Evolutionary conservation across 2,888 invertebrate species (phyloP).

Genomic region (Drosophila birchii): DNA sequence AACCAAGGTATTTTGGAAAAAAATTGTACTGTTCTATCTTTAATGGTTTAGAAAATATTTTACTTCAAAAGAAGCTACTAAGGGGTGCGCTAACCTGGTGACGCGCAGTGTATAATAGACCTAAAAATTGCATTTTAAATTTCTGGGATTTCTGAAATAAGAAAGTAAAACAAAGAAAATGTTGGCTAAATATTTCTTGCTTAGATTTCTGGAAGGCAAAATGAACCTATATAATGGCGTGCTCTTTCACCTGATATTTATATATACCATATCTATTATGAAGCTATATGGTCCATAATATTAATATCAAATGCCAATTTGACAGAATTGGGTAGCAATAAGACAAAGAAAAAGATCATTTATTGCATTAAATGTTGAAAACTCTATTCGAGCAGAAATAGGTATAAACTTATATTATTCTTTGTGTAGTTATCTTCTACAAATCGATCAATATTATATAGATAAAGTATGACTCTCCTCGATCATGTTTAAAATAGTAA

Average conservation of each 20-base stretch:
- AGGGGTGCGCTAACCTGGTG: too few relatives aligned
- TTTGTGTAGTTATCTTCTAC: background rate
- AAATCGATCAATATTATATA: background rate
- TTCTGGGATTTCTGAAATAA: background rate
- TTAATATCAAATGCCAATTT: background rate
- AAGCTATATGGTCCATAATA: too few relatives aligned
- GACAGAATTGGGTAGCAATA: background rate
- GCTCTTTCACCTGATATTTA: background rate
- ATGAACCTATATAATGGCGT: background rate
- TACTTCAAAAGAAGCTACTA: too few relatives aligned
- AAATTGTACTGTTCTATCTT: too few relatives aligned
- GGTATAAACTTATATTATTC: background rate
- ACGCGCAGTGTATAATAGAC: too few relatives aligned
- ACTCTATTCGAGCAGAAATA: background rate
- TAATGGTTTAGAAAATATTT: too few relatives aligned
- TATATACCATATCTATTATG: background rate
- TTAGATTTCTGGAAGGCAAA: background rate
- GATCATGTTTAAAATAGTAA: slow-evolving; percentile 1
- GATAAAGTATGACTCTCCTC: background rate
- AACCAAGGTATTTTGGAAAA: too few relatives aligned
- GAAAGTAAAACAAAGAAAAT: background rate
- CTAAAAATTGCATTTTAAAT: background rate
- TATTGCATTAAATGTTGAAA: background rate
- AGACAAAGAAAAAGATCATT: background rate
- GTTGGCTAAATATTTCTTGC: background rate